Base-by-base conservation (phyloP, 2,113 vertebrate species). In the Sterrhoptilus dennistouni region DNA sequence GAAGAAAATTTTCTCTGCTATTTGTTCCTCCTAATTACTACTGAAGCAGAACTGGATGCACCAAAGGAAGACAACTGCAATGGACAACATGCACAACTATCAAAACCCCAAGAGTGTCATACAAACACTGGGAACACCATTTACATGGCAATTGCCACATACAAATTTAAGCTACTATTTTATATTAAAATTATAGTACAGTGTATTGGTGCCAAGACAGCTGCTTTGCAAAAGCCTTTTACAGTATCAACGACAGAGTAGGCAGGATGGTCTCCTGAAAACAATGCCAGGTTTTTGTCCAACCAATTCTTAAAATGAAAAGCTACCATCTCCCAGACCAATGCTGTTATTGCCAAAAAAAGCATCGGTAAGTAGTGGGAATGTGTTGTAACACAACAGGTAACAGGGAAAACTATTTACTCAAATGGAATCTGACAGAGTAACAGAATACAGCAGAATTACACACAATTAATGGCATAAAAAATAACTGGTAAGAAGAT, bases 31-130 rank as follows among this genome's bases (percentile, higher is more conserved):
- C 23, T 35, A 42, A 61, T 59, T 69, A 49, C 23, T 65, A 56
- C 0, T 74, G 12, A 65, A 61, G n/a, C 35, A 79, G 45, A 87
- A 89, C 0, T 36, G 22, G n/a, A 77, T 33, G 33, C 28, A 45
- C 35, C n/a, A 50, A 87, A 82, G 27, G 60, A 89, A 36, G 24
- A 23, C 6, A 47, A 16, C 45, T 65, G 36, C 36, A 77, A 83
- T 11, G 35, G 16, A 53, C 64, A 86, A 77, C 10, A 89, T 0
- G 0, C 18, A 36, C 0, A 0, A 23, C 11, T 33, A 64, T 17
- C 38, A 38, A 38, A 38, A 38, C 38, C 38, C 22, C 17, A 35
- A 3, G 5, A 31, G 11, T 14, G 3, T 33, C 33, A 53, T 31
- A 82, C n/a, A 63, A 49, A 72, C 83, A 54, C 36, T 54, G 15